Conservation (phyloP, 53 echinoderm and acorn worm species). For the Apostichopus leukothele region DNA sequence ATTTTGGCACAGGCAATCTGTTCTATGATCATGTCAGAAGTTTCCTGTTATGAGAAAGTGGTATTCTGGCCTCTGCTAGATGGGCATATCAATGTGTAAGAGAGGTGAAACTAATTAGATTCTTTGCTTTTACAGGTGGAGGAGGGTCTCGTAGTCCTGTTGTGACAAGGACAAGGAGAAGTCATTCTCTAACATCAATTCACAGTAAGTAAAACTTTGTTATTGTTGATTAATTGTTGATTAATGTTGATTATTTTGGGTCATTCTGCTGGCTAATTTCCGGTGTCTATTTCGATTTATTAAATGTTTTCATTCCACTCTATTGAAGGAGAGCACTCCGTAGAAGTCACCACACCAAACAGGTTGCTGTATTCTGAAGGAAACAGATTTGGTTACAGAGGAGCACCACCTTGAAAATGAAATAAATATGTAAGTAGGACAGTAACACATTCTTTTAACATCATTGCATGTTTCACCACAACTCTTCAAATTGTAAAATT, state of each 20-base stretch:
- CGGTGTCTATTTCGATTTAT: no score
- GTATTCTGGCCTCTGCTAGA: no score
- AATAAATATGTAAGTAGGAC: not conserved
- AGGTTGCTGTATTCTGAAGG: not conserved
- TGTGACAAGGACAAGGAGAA: conserved; percentile 13
- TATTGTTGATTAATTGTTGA: no score
- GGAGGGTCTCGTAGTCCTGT: conserved; percentile 7
- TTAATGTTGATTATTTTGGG: no score
- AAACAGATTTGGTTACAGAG: conserved; percentile 16
- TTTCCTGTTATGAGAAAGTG: no score
- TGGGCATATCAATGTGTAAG: no score
- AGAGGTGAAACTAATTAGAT: no score
- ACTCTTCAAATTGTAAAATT: not conserved
- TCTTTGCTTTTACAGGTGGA: not conserved
- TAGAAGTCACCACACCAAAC: not conserved
- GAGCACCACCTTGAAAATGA: not conserved
- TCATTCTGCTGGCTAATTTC: no score
- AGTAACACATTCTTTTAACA: not conserved
- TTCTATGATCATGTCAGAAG: no score
- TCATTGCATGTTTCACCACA: not conserved
- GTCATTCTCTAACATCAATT: conserved; percentile 23
- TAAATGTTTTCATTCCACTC: not conserved
- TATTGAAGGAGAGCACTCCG: not conserved
- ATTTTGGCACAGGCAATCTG: no score
- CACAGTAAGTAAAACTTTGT: conserved; percentile 10